A percentile compares a stretch with the other conserved stretches of the same genome.
Evolutionary conservation across 30 jellyfish, hydroid and myxozoan species (phyloP).

Genomic region (Clytia hemisphaerica): DNA sequence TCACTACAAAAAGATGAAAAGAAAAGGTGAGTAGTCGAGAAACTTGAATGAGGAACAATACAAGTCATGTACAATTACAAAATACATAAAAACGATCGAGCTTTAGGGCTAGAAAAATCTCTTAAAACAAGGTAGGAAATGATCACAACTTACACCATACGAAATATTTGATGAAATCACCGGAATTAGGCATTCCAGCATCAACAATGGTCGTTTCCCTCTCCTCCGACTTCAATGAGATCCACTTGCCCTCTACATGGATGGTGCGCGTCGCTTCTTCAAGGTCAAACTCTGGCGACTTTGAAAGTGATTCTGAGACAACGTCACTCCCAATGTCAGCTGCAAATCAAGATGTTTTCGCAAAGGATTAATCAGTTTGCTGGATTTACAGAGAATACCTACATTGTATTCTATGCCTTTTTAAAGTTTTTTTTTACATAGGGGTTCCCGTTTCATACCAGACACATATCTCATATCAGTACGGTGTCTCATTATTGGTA

Average conservation of each 20-base stretch:
- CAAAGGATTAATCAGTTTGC: background rate
- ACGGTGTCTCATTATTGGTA: too few species aligned
- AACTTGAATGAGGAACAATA: background rate
- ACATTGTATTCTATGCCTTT: conserved; percentile 2
- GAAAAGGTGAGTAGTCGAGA: background rate
- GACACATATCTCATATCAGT: too few species aligned
- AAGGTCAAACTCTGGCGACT: conserved; percentile 63
- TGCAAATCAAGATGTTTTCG: background rate
- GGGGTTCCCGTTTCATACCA: too few species aligned
- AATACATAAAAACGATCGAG: background rate
- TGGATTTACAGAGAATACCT: background rate
- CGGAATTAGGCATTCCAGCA: conserved; percentile 73
- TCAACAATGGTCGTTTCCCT: conserved; percentile 71
- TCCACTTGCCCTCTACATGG: conserved; percentile 86
- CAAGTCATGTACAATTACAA: background rate
- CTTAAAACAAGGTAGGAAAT: background rate
- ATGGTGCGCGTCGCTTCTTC: conserved; percentile 92
- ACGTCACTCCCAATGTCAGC: conserved; percentile 30
- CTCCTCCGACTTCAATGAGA: conserved; percentile 46
- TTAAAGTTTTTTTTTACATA: too few species aligned
- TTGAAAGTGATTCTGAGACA: conserved; percentile 50
- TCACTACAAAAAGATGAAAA: conserved; percentile 17
- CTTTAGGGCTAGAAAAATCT: too few species aligned
- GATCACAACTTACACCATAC: conserved; percentile 66
- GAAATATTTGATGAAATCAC: conserved; percentile 64